phyloP scores from a whole-genome alignment of 2,113 vertebrate genomes.

The Chionis minor region DNA sequence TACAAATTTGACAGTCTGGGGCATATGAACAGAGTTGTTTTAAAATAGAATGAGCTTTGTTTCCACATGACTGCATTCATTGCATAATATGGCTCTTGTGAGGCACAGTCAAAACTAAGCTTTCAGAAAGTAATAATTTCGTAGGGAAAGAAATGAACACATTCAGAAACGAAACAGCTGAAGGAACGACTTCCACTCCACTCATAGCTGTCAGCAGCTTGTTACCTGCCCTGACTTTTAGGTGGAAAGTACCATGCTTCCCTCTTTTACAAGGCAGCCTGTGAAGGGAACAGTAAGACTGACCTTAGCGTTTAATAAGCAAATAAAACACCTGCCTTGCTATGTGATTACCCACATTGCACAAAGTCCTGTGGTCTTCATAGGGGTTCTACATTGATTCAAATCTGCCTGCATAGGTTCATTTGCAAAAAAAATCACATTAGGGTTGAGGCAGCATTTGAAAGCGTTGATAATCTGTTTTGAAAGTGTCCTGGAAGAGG shows the following conservation, averaged over 20 bases:
- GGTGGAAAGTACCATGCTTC: neutral
- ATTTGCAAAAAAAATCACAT: neutral
- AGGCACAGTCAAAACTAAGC: neutral
- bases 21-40: neutral
- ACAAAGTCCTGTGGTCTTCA: neutral
- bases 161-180: neutral
- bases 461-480: neutral
- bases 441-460: neutral
- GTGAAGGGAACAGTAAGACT: neutral
- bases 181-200: neutral
- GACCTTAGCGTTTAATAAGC: neutral
- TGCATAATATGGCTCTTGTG: neutral
- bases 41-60: conserved; percentile 16
- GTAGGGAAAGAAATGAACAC: neutral
- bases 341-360: neutral
- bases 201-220: neutral
- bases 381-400: neutral
- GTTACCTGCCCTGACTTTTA: neutral
- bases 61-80: conserved; percentile 14
- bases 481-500: neutral
- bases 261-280: neutral
- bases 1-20: neutral
- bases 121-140: conserved; percentile 5
- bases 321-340: neutral
- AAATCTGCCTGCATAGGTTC: neutral